Evolutionary conservation across 2,797 vertebrate species (phyloP), one percentile per base, ranked within the genome.

Genomic region (Psittacula derbiana): DNA sequence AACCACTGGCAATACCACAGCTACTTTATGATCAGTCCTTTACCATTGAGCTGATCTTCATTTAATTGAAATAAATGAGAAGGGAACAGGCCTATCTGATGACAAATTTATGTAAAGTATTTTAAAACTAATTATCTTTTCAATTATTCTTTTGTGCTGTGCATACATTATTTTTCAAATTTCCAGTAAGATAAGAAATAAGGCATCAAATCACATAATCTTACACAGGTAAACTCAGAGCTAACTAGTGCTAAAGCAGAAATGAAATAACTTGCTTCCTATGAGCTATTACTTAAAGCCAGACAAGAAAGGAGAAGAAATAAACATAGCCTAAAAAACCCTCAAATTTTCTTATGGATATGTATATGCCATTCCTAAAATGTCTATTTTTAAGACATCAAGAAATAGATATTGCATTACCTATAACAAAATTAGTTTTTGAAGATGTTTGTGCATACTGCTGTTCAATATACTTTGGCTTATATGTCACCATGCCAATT

Each of bases 401-500:
- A 69, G 80, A 94, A 92, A 24, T 17, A 91, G 40, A 36, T 44
- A 72, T 28, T 88, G 40, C 98, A 94, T 98, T 97, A 99, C 99
- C 99, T 93, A 99, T 99, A 41, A 99, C 97, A 93, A 99, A 99
- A 97, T 99, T 99, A 25, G 99, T 98, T 97, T 98, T 99, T 23
- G 98, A 98, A 47, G 99, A 98, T 1, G 99, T 99, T 97, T 99
- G 99, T 21, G 99, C 98, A 10, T 99, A 99, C 91, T 99, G 99
- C 43, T 99, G 99, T 69, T 99, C 99, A 25, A 99, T 99, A 89
- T 99, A 99, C 94, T 99, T 99, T 31, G 99, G 98, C 90, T 99
- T 99, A 92, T 99, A 99, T 4, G 99, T 99, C 88, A 99, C 98
- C 99, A 99, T 99, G 69, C 99, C 99, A 69, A 99, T 99, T 84